phyloP scores from a whole-genome alignment of 2,888 invertebrate genomes.

The Opisthograptis luteolata region DNA sequence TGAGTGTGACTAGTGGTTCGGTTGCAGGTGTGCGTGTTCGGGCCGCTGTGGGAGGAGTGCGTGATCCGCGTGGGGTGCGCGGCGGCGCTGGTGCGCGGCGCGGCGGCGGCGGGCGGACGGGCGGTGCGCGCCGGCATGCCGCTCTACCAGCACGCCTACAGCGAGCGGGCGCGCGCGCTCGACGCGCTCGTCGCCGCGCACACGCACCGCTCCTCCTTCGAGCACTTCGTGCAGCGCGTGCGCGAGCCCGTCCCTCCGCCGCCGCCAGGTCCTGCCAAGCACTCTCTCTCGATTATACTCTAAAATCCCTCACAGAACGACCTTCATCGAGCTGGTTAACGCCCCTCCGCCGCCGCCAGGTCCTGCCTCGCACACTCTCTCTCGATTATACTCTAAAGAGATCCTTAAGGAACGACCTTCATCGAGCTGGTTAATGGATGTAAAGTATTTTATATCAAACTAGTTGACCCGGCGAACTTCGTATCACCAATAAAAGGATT shows the following conservation, averaged over 20 bases:
- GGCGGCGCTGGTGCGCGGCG: constrained; percentile 93
- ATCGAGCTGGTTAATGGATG: no score
- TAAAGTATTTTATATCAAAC: no score
- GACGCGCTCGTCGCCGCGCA: constrained; percentile 94
- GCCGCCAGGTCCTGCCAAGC: constrained; percentile 1
- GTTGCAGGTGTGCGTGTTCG: constrained; percentile 93
- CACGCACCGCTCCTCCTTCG: constrained; percentile 94
- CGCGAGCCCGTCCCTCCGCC: constrained; percentile 59
- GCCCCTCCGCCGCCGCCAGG: no score
- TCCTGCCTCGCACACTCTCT: no score
- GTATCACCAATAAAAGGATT: no score
- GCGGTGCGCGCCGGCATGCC: constrained; percentile 95
- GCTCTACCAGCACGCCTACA: constrained; percentile 96
- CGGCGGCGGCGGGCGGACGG: constrained; percentile 96
- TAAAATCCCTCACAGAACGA: no score
- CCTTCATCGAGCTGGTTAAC: no score
- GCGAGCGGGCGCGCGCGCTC: constrained; percentile 94
- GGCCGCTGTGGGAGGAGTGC: constrained; percentile 97
- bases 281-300: no score
- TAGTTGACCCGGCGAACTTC: no score
- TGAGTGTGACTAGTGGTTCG: neutral
- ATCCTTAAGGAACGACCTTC: no score
- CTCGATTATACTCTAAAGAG: no score
- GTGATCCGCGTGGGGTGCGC: constrained; percentile 83
- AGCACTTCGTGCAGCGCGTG: constrained; percentile 86